Evolutionary conservation across 2,888 invertebrate species (phyloP).

Genomic region (Tromatobia lineatoria): DNA sequence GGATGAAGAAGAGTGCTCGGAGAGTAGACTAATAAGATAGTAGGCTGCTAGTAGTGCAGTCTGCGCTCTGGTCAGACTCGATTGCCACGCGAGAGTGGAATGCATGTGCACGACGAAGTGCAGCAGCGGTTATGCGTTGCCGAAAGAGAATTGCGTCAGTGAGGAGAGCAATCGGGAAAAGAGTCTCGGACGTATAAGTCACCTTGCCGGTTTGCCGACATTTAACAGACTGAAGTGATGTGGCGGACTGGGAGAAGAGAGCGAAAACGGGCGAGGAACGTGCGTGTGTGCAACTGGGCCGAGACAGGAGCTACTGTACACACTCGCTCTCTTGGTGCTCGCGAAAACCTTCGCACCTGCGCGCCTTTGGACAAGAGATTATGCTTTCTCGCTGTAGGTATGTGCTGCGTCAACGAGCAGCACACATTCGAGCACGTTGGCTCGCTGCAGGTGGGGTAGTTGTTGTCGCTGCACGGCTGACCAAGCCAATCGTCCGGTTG

Average conservation of each 20-base stretch:
- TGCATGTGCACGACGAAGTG: background rate
- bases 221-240: constrained; percentile 61
- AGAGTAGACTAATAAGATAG: too few relatives aligned
- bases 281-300: constrained; percentile 30
- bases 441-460: constrained; percentile 17
- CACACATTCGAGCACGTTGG: constrained; percentile 1
- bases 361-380: constrained; percentile 54
- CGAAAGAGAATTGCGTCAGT: constrained; percentile 12
- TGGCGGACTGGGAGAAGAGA: constrained; percentile 19
- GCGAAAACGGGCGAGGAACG: constrained; percentile 31
- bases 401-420: constrained; percentile 1
- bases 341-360: constrained; percentile 57
- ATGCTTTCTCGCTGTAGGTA: constrained; percentile 35
- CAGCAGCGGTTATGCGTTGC: background rate
- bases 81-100: constrained; percentile 1
- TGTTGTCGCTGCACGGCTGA: constrained; percentile 28
- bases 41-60: constrained; percentile 20
- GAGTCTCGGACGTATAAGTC: constrained; percentile 8
- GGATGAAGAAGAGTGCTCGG: background rate
- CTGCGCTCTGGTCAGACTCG: constrained; percentile 19
- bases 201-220: constrained; percentile 43
- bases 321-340: background rate
- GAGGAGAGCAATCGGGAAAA: background rate
- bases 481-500: constrained; percentile 2
- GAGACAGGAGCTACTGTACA: constrained; percentile 18